These are phyloP conservation scores for Atrina japonica DNA, from an alignment of 2,888 invertebrate genomes.

Conservation along the genomic window DNA sequence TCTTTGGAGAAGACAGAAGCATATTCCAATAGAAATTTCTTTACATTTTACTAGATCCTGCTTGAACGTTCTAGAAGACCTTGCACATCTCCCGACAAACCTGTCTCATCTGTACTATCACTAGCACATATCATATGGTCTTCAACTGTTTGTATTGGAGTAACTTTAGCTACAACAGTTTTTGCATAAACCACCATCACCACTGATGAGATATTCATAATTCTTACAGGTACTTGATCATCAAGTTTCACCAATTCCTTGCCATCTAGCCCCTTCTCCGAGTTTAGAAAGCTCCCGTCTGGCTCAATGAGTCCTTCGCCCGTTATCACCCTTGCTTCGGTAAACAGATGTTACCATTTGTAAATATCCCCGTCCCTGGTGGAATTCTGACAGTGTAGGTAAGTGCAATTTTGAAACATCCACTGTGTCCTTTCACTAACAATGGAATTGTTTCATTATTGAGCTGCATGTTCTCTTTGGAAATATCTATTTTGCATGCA, in stretches of 20 bases:
- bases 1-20: slow-evolving; percentile 1
- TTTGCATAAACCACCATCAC: neutral
- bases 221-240: slow-evolving; percentile 1
- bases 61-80: neutral
- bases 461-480: no score
- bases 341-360: neutral
- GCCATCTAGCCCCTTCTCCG: neutral
- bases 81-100: neutral
- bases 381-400: slow-evolving; percentile 8
- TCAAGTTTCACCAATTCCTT: neutral
- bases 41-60: neutral
- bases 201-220: slow-evolving; percentile 1
- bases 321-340: neutral
- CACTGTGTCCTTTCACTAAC: neutral
- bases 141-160: neutral
- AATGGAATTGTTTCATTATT: no score
- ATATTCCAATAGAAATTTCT: neutral
- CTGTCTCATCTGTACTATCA: neutral
- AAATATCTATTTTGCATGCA: no score
- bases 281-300: neutral
- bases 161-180: slow-evolving; percentile 6
- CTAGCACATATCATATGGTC: neutral
- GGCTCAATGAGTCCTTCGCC: neutral
- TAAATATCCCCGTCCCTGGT: neutral
- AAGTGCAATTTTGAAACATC: slow-evolving; percentile 4